A percentile compares a stretch with the other conserved stretches of the same genome.
These are phyloP conservation scores for Monoplex corrugatus DNA, from an alignment of 2,888 invertebrate species.

Conservation along the genomic window DNA sequence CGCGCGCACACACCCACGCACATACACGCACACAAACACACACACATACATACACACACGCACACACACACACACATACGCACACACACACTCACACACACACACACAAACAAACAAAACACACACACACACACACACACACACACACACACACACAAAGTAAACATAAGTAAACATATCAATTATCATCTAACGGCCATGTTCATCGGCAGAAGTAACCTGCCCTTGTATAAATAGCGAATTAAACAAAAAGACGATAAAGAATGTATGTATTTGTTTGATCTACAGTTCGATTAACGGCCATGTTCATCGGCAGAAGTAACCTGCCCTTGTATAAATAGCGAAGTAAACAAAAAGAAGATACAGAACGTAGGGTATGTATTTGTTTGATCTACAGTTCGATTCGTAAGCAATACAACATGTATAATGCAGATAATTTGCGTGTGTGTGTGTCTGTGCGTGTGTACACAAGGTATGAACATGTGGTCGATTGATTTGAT, in stretches of 20 bases:
- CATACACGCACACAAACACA: background rate
- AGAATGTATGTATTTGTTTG: background rate
- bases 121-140: conserved; percentile 37
- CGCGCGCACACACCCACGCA: background rate
- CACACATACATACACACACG: conserved; percentile 12
- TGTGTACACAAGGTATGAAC: too few species aligned
- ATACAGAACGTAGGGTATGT: too few species aligned
- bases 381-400: too few species aligned
- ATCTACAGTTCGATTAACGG: background rate
- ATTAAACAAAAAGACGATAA: background rate
- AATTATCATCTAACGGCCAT: background rate
- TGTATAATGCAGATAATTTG: too few species aligned
- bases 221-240: background rate
- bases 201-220: background rate
- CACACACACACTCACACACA: background rate
- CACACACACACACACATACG: conserved; percentile 6
- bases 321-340: background rate
- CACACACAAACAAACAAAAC: conserved; percentile 37
- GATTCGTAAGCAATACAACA: too few species aligned
- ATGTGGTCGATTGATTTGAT: too few species aligned
- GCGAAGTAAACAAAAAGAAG: too few species aligned
- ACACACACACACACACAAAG: conserved; percentile 29
- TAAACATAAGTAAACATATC: background rate
- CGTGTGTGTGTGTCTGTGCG: too few species aligned
- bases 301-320: background rate